Conservation (phyloP, 2,888 invertebrate genomes). For the Rosalia funebris region DNA sequence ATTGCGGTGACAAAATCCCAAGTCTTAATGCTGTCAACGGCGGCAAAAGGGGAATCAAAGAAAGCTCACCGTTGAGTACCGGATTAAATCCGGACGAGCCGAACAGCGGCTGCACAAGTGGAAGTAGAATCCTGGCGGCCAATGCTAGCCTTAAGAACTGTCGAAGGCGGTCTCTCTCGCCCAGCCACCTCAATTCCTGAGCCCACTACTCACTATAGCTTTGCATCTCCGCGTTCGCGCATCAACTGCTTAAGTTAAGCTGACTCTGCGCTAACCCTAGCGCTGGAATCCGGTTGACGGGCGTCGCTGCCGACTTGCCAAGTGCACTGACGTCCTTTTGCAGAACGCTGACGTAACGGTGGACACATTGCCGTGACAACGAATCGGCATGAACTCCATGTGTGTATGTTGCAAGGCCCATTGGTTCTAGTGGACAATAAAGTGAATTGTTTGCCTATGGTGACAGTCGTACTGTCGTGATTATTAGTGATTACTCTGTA, state of each 20-base stretch:
- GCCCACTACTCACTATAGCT: conserved; percentile 44
- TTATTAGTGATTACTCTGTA: not conserved
- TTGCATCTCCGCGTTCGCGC: conserved; percentile 42
- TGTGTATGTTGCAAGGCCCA: too few species aligned
- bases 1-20: conserved; percentile 44
- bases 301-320: not conserved
- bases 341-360: not conserved
- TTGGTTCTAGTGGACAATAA: too few species aligned
- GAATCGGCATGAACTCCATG: too few species aligned
- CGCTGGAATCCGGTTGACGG: conserved; percentile 16
- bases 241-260: conserved; percentile 31
- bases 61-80: conserved; percentile 24
- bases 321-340: not conserved
- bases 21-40: conserved; percentile 41
- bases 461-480: not conserved
- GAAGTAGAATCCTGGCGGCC: conserved; percentile 53
- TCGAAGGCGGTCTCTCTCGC: conserved; percentile 52
- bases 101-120: conserved; percentile 40
- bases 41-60: conserved; percentile 35
- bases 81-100: conserved; percentile 32
- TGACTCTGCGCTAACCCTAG: not conserved
- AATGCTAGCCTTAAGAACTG: conserved; percentile 49
- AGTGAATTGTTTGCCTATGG: not conserved
- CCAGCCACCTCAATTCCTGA: conserved; percentile 47
- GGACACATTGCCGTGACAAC: not conserved